Conservation (phyloP, 2,113 vertebrate species). For the Bettongia penicillata region DNA sequence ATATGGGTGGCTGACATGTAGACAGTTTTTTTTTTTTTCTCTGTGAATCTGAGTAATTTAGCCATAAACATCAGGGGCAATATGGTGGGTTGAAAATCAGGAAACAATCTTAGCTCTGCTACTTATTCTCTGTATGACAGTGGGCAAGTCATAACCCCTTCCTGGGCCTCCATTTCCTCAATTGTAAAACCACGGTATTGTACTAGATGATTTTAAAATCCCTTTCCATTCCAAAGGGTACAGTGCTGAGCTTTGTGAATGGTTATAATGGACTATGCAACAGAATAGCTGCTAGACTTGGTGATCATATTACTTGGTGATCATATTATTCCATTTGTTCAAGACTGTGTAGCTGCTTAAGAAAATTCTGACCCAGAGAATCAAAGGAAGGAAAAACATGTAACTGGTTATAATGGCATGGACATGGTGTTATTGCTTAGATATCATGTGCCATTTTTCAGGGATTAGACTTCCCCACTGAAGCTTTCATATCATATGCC, state of each 20-base stretch:
- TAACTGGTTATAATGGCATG: not conserved
- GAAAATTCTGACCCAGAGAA: not conserved
- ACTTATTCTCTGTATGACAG: not conserved
- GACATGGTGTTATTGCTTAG: not conserved
- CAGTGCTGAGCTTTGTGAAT: not conserved
- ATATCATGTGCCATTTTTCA: not conserved
- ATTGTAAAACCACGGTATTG: not conserved
- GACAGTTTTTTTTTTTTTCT: not conserved
- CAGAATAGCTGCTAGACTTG: not conserved
- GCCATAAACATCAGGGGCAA: not conserved
- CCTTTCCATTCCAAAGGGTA: not conserved
- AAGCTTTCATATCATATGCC: not conserved
- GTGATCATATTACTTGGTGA: not conserved
- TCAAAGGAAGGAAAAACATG: too few relatives aligned
- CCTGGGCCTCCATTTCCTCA: not conserved
- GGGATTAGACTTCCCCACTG: slow-evolving; percentile 21
- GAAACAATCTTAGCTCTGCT: not conserved
- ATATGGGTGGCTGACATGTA: not conserved
- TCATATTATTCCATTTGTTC: not conserved
- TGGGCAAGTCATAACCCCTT: not conserved
- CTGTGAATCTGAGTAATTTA: slow-evolving; percentile 1
- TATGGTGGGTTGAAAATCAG: not conserved
- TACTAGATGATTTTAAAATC: not conserved
- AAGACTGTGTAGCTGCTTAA: not conserved
- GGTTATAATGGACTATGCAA: not conserved